Conservation (phyloP, 1,140 invertebrate genomes). For the Sitophilus oryzae region DNA sequence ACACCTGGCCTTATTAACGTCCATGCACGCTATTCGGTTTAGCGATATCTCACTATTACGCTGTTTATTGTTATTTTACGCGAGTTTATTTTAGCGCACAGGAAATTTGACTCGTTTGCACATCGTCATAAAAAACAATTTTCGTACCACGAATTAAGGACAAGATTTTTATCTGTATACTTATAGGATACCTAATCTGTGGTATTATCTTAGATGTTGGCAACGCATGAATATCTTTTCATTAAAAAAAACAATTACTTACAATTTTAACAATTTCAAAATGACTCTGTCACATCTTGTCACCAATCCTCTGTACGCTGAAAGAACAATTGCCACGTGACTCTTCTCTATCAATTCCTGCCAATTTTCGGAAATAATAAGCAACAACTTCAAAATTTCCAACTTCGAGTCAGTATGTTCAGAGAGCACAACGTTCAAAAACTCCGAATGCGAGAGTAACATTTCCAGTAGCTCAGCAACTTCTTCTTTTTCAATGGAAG, state of each 20-base stretch:
- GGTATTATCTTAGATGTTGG: too few relatives aligned
- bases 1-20: too few relatives aligned
- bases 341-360: conserved; percentile 53
- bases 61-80: too few relatives aligned
- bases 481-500: conserved; percentile 45
- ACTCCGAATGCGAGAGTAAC: conserved; percentile 68
- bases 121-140: too few relatives aligned
- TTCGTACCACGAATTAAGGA: too few relatives aligned
- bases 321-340: conserved; percentile 65
- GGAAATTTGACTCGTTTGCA: too few relatives aligned
- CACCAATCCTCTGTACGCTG: conserved; percentile 63
- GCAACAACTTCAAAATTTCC: conserved; percentile 56
- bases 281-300: conserved; percentile 50
- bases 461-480: conserved; percentile 60
- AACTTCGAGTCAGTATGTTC: conserved; percentile 51
- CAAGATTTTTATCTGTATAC: too few relatives aligned
- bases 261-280: conserved; percentile 35
- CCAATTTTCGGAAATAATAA: conserved; percentile 54
- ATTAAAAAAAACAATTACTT: conserved; percentile 31
- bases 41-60: too few relatives aligned
- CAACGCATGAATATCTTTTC: not conserved
- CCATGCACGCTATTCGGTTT: too few relatives aligned
- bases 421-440: conserved; percentile 59
- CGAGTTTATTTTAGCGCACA: too few relatives aligned
- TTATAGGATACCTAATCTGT: too few relatives aligned